These are phyloP conservation scores for Dufourea novaeangliae DNA, from an alignment of 1,140 invertebrate species.

Conservation along the genomic window DNA sequence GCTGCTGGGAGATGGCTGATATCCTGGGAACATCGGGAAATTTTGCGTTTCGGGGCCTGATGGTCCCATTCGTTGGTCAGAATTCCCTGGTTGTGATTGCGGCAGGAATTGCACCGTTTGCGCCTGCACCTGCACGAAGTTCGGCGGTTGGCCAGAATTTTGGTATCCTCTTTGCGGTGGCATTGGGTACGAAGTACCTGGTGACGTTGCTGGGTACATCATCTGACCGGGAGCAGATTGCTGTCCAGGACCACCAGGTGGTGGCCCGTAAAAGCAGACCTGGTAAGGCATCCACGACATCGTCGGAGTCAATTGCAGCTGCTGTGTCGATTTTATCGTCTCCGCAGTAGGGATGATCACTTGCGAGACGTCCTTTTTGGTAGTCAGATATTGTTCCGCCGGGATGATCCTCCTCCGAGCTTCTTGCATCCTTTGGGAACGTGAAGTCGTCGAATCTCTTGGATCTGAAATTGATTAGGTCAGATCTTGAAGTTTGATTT, in stretches of 20 bases:
- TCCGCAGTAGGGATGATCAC: conserved; percentile 48
- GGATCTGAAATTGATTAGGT: background rate
- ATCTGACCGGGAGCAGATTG: background rate
- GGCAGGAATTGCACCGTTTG: conserved; percentile 23
- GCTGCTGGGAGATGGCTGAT: background rate
- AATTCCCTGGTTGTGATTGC: background rate
- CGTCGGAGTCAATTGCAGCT: conserved; percentile 50
- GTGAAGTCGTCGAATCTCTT: background rate
- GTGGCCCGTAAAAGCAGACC: conserved; percentile 59
- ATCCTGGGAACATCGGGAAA: conserved; percentile 4
- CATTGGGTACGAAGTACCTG: background rate
- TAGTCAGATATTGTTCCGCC: background rate
- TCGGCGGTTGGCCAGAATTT: background rate
- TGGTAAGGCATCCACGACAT: conserved; percentile 54
- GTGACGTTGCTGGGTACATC: conserved; percentile 24
- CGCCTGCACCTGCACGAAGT: conserved; percentile 39
- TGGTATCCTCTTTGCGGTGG: conserved; percentile 12
- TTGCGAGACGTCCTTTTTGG: background rate
- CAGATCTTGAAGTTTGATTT: too few relatives aligned
- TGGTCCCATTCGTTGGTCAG: background rate
- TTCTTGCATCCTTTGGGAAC: too few relatives aligned
- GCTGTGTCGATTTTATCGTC: conserved; percentile 57
- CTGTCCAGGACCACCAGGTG: background rate
- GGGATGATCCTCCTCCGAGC: background rate
- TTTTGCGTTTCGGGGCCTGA: background rate